Percentiles rank a stretch among this genome's conserved stretches.
phyloP scores from a whole-genome alignment of 2,888 invertebrate species.

The Cerceris rybyensis region DNA sequence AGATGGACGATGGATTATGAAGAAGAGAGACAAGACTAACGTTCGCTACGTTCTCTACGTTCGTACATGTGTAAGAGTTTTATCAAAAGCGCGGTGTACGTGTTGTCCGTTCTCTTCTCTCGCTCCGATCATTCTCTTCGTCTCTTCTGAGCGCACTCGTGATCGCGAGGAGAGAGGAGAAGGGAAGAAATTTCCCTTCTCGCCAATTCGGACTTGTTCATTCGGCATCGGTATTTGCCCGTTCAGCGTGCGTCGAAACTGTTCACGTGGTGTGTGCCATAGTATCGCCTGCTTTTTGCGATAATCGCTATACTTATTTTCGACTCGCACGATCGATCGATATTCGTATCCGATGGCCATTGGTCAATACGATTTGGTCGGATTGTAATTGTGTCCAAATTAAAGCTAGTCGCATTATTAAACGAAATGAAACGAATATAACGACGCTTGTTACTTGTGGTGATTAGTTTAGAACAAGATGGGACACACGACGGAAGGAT shows the following conservation, averaged over 20 bases:
- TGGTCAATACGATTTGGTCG: slow-evolving; percentile 9
- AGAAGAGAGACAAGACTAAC: slow-evolving; percentile 56
- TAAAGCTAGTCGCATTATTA: slow-evolving; percentile 78
- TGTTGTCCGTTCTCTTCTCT: slow-evolving; percentile 57
- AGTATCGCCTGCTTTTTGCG: not conserved
- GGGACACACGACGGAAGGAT: slow-evolving; percentile 13
- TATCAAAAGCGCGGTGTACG: slow-evolving; percentile 8
- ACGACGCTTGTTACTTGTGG: slow-evolving; percentile 71
- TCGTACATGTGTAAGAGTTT: slow-evolving; percentile 11
- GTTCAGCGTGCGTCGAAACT: no score
- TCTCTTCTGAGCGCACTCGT: slow-evolving; percentile 46
- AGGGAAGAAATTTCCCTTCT: not conserved
- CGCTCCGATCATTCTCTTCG: slow-evolving; percentile 40
- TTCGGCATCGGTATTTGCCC: no score
- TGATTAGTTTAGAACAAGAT: slow-evolving; percentile 67
- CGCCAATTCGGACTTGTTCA: no score
- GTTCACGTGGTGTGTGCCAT: not conserved
- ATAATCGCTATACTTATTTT: not conserved
- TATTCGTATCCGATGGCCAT: not conserved
- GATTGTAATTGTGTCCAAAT: slow-evolving; percentile 71
- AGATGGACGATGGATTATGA: slow-evolving; percentile 29
- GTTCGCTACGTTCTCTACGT: slow-evolving; percentile 29
- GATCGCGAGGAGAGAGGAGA: not conserved
- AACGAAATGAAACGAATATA: slow-evolving; percentile 61
- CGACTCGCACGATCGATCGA: not conserved